Base-by-base conservation (phyloP, 2,888 invertebrate species). In the Chrysolina oricalcia region DNA sequence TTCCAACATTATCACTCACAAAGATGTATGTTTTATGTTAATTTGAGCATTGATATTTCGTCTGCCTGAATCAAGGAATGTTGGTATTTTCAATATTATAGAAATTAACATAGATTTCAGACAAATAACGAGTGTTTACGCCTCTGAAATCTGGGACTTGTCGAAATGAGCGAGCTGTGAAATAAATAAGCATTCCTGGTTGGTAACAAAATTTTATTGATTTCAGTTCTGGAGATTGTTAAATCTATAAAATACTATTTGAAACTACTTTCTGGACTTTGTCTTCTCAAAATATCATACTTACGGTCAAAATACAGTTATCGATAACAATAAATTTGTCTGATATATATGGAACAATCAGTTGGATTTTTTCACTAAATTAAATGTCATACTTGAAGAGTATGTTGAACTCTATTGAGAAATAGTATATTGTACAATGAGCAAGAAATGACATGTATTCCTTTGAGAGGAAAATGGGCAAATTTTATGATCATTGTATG, bases 1-100 rank as follows among this genome's bases (percentile, higher is more conserved):
- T 35, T 35, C 59, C n/a, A 13, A 35, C 35, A 59, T 6, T 59
- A 15, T 27, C 23, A 59, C n/a, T 59, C 23, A 35, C 6, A 11
- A n/a, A 23, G 59, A 27, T 35, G 15, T 59, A 27, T 35, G 35
- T 27, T 59, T 59, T 59, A 59, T 59, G 59, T 59, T 59, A 59
- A 59, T 59, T 59, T n/a, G 35, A 59, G 35, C 59, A 59, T 27
- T 0, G 59, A 59, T n/a, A 59, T 23, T n/a, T 59, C 27, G 9
- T 27, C 15, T 27, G 8, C 10, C 1, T 9, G 35, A n/a, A 27
- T 27, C 15, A 15, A 59, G 1, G 59, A 27, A 35, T 59, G 59
- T 59, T 53, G 53, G 53, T 23, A 53, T 53, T 53, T 53, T 23
- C 23, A 21, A 23, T 1, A 53, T 53, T 53, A 19, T 11, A 21